phyloP scores from a whole-genome alignment of 2,113 vertebrate genomes.

The Plecturocebus donacophilus region DNA sequence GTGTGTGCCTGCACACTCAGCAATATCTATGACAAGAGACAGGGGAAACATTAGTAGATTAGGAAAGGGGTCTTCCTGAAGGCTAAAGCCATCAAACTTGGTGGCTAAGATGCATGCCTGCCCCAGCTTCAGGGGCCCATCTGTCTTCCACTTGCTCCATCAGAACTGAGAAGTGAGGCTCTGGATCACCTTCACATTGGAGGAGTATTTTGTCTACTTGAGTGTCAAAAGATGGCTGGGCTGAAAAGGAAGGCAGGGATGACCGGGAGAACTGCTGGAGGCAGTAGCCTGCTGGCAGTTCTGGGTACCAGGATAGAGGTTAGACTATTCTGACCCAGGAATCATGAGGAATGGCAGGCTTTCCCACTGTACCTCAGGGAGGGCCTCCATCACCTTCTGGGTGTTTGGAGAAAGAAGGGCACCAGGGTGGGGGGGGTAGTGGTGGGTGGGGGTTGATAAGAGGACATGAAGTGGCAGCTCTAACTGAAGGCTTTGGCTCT shows the following conservation, averaged over 20 bases:
- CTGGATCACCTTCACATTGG: neutral
- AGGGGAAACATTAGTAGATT: neutral
- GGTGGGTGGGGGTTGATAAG: neutral
- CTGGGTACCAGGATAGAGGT: neutral
- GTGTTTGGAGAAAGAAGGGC: neutral
- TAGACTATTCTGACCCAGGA: neutral
- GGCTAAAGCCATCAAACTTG: neutral
- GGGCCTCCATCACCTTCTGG: neutral
- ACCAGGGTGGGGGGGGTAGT: neutral
- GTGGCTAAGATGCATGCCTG: neutral
- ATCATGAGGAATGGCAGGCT: neutral
- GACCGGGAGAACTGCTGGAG: neutral
- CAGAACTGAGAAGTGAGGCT: neutral
- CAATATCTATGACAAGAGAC: neutral
- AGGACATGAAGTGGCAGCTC: neutral
- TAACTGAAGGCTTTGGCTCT: neutral
- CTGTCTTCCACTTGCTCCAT: neutral
- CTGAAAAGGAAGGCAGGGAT: neutral
- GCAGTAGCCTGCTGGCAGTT: neutral
- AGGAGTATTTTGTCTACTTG: neutral
- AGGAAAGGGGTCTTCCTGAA: neutral
- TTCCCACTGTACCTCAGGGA: neutral
- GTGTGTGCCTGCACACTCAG: neutral
- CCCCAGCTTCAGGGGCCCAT: neutral
- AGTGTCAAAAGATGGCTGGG: neutral